Conservation (phyloP, 2,888 invertebrate genomes). For the Eristalis arbustorum region DNA sequence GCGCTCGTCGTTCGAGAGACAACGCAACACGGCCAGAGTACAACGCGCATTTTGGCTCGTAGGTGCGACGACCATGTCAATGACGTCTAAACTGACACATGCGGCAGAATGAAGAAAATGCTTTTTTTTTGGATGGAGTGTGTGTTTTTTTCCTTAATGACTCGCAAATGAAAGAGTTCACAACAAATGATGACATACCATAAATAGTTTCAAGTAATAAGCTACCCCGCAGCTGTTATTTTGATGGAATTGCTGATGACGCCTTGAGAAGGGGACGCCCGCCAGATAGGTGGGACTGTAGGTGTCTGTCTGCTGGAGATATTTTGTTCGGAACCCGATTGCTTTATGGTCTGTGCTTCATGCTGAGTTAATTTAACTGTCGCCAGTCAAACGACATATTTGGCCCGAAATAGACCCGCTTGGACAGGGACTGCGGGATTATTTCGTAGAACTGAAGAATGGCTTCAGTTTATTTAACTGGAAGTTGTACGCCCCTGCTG, state of each 20-base stretch:
- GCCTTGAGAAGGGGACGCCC: background rate
- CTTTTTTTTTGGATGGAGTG: constrained; percentile 34
- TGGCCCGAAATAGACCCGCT: background rate
- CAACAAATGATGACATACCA: constrained; percentile 2
- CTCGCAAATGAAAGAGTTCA: constrained; percentile 22
- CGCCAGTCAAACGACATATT: background rate
- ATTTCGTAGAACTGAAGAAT: background rate
- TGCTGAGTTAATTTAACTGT: background rate
- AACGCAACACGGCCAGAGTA: background rate
- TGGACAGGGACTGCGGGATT: background rate
- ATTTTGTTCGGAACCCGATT: background rate
- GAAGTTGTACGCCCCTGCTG: background rate
- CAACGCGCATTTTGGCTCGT: background rate
- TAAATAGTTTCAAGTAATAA: constrained; percentile 3
- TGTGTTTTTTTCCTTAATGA: background rate
- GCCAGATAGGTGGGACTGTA: background rate
- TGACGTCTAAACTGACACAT: constrained; percentile 14
- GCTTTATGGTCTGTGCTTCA: background rate
- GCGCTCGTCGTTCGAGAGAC: background rate
- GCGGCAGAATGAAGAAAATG: constrained; percentile 6
- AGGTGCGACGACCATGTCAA: background rate
- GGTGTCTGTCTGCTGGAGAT: background rate
- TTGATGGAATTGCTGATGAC: background rate
- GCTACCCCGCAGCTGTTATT: constrained; percentile 8
- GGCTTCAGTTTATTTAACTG: background rate